Conservation (phyloP, 2,797 vertebrate species). For the Peromyscus eremicus region DNA sequence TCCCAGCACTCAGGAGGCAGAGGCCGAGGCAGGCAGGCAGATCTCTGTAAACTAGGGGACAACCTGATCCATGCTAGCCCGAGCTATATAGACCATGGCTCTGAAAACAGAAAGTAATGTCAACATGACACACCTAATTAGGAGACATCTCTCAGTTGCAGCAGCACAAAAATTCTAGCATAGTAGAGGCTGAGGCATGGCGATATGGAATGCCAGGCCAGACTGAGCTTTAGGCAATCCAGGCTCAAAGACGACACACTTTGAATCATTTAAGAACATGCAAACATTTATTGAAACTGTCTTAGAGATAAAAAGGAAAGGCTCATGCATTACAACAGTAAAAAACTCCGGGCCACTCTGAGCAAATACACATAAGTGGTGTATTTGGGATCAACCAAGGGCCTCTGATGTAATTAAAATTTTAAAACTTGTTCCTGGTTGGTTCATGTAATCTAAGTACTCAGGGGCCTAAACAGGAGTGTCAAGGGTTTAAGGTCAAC, state of each 20-base stretch:
- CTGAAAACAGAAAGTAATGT: not conserved
- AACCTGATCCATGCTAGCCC: not conserved
- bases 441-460: not conserved
- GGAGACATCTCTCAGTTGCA: not conserved
- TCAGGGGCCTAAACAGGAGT: not conserved
- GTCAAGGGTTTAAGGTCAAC: not conserved
- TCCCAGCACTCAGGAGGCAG: not conserved
- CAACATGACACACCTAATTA: not conserved
- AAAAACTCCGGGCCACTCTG: not conserved
- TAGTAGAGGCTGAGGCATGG: too few relatives aligned
- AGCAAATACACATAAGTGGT: not conserved
- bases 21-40: not conserved
- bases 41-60: not conserved
- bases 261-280: not conserved
- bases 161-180: not conserved
- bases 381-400: not conserved
- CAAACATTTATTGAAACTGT: slow-evolving; percentile 13
- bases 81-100: not conserved
- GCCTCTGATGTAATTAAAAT: not conserved
- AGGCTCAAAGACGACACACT: not conserved
- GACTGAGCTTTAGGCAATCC: not conserved
- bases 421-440: not conserved
- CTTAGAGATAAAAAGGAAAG: not conserved
- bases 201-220: not conserved
- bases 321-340: not conserved